Evolutionary conservation across 2,888 invertebrate genomes (phyloP).

Genomic region (Dicyrtomina minuta): DNA sequence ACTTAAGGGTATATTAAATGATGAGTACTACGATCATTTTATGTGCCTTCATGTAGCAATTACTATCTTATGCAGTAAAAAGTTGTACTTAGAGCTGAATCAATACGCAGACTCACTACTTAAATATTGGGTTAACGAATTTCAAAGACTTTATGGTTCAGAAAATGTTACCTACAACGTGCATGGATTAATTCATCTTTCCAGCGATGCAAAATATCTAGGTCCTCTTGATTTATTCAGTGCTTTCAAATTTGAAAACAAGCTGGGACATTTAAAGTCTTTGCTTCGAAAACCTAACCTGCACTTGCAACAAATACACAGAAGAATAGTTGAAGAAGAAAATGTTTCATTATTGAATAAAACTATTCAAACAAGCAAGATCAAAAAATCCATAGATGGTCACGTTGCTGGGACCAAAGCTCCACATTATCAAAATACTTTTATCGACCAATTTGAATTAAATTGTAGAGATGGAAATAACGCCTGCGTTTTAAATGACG

Average conservation of each 20-base stretch:
- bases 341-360: too few relatives aligned
- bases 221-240: constrained; percentile 55
- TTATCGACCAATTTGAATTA: too few relatives aligned
- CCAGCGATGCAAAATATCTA: constrained; percentile 54
- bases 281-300: constrained; percentile 13
- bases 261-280: constrained; percentile 50
- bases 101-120: constrained; percentile 50
- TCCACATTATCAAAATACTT: too few relatives aligned
- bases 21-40: constrained; percentile 31
- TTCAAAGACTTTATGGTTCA: constrained; percentile 54
- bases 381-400: too few relatives aligned
- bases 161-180: constrained; percentile 55
- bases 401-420: too few relatives aligned
- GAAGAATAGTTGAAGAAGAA: constrained; percentile 23
- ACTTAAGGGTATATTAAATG: constrained; percentile 37
- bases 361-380: too few relatives aligned
- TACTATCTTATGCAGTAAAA: constrained; percentile 12
- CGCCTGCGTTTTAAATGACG: too few relatives aligned
- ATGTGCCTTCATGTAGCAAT: constrained; percentile 22
- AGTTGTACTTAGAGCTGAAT: constrained; percentile 17
- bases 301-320: constrained; percentile 23
- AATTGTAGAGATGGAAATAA: too few relatives aligned
- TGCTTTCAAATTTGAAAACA: constrained; percentile 56
- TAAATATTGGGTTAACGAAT: constrained; percentile 53
- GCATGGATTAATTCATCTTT: constrained; percentile 56